A percentile compares a stretch with the other conserved stretches of the same genome.
Evolutionary conservation across 2,888 invertebrate genomes (phyloP).

Genomic region (Spisula solida): DNA sequence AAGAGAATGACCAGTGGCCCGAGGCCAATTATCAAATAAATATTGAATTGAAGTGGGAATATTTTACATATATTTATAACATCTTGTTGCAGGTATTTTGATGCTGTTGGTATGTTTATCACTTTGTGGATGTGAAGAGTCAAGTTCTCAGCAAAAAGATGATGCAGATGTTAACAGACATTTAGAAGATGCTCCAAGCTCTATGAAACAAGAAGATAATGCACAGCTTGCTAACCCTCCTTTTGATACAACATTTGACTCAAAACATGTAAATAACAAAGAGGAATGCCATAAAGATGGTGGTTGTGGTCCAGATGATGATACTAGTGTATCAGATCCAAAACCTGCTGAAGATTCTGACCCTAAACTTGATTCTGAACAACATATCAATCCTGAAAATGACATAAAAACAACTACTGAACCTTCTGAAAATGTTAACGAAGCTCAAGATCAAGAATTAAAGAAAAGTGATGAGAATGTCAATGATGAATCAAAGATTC

Average conservation of each 20-base stretch:
- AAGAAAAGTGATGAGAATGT: conserved; percentile 3
- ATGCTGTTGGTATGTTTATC: background rate
- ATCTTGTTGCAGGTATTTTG: background rate
- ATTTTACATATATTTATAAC: no score
- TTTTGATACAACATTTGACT: background rate
- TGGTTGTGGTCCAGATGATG: background rate
- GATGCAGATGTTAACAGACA: conserved; percentile 4
- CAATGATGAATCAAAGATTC: background rate
- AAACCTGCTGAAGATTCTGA: conserved; percentile 10
- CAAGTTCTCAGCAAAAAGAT: conserved; percentile 2
- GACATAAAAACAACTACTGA: conserved; percentile 9
- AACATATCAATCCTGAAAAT: background rate
- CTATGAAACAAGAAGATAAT: background rate
- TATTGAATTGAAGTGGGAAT: no score
- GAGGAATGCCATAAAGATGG: conserved; percentile 1
- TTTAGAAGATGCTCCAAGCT: background rate
- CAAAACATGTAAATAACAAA: background rate
- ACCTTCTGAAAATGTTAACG: background rate
- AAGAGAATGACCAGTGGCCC: no score
- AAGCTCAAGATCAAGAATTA: background rate
- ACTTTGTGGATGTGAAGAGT: background rate
- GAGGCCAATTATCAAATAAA: no score
- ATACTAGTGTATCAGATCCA: background rate
- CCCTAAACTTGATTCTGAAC: background rate
- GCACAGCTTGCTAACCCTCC: background rate